A percentile compares a stretch with the other conserved stretches of the same genome.
Evolutionary conservation across 2,888 invertebrate genomes (phyloP).

Genomic region (Brachyopa scutellaris): DNA sequence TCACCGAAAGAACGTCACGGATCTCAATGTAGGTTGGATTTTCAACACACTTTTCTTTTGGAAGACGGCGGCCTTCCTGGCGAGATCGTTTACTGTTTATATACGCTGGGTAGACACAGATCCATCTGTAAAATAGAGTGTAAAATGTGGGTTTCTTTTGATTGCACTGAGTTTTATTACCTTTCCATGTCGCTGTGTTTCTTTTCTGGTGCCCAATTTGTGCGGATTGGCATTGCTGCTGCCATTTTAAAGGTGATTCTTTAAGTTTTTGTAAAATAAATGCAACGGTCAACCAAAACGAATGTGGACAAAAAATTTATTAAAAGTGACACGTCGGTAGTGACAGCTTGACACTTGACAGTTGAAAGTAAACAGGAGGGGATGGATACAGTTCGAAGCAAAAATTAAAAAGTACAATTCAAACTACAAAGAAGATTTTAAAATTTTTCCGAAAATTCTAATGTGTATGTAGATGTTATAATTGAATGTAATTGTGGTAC

Average conservation of each 20-base stretch:
- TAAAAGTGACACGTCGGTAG: conserved; percentile 56
- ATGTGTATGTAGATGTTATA: no score
- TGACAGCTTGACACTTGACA: conserved; percentile 21
- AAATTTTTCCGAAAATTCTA: no score
- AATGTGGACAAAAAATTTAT: neutral
- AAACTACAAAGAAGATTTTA: no score
- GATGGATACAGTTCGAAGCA: conserved; percentile 1
- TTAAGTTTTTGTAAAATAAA: conserved; percentile 24
- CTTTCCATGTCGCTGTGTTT: conserved; percentile 91
- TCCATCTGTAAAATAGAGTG: conserved; percentile 86
- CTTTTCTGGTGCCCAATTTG: conserved; percentile 88
- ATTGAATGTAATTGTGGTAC: no score
- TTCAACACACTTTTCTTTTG: conserved; percentile 94
- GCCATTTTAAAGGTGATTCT: conserved; percentile 80
- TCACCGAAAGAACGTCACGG: conserved; percentile 92
- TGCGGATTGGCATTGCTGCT: conserved; percentile 83
- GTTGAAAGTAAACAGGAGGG: neutral
- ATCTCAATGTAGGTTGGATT: conserved; percentile 98
- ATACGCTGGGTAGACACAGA: conserved; percentile 98
- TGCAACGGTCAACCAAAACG: neutral
- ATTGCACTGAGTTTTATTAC: conserved; percentile 81
- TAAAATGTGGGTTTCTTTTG: conserved; percentile 20
- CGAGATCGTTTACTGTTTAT: conserved; percentile 96
- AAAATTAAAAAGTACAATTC: no score
- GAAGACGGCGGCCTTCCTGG: conserved; percentile 93